These are phyloP conservation scores for Colletes collaris DNA, from an alignment of 2,888 invertebrate genomes.

Conservation along the genomic window DNA sequence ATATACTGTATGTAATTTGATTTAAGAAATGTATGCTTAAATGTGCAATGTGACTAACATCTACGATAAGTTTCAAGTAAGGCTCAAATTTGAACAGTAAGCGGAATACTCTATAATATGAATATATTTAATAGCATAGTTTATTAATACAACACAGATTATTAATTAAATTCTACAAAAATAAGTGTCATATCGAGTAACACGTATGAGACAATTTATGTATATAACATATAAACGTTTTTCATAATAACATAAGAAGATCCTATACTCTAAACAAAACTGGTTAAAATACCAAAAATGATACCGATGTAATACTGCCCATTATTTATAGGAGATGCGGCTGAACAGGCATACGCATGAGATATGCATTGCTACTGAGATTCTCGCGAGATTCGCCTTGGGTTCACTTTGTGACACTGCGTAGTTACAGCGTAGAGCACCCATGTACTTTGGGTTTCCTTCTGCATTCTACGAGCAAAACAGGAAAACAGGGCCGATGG, in stretches of 20 bases:
- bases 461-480: slow-evolving; percentile 80
- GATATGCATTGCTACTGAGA: slow-evolving; percentile 80
- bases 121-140: slow-evolving; percentile 4
- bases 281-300: slow-evolving; percentile 72
- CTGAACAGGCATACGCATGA: slow-evolving; percentile 79
- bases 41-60: slow-evolving; percentile 37
- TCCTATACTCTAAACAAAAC: slow-evolving; percentile 50
- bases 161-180: neutral
- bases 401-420: slow-evolving; percentile 82
- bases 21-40: slow-evolving; percentile 36
- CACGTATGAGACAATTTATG: neutral
- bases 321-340: slow-evolving; percentile 83
- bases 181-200: neutral
- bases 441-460: slow-evolving; percentile 81
- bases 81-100: slow-evolving; percentile 6
- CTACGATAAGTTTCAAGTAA: slow-evolving; percentile 1
- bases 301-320: slow-evolving; percentile 81
- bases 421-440: slow-evolving; percentile 82
- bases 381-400: slow-evolving; percentile 81
- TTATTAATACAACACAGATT: neutral
- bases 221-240: neutral
- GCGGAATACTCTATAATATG: slow-evolving; percentile 5
- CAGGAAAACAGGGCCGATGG: slow-evolving; percentile 69
- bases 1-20: slow-evolving; percentile 12
- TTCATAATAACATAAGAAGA: slow-evolving; percentile 19